Evolutionary conservation across 2,113 vertebrate species (phyloP).

Genomic region (Gasterosteus nipponicus): DNA sequence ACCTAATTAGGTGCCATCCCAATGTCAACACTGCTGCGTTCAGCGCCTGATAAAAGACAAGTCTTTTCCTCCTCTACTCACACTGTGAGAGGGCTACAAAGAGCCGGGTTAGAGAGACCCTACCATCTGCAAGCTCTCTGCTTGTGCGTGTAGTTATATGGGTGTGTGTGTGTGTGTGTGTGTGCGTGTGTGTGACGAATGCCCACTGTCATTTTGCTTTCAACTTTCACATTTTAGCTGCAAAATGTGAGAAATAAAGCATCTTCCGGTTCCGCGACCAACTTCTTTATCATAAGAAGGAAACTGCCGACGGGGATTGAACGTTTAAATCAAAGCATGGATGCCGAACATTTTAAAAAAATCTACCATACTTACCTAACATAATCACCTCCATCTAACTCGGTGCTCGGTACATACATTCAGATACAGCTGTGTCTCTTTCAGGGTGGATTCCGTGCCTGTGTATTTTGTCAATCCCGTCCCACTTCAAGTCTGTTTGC

Average conservation of each 20-base stretch:
- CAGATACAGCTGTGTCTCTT: constrained; percentile 30
- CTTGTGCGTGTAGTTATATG: not conserved
- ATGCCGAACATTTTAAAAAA: not conserved
- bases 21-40: constrained; percentile 77
- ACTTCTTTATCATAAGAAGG: constrained; percentile 2
- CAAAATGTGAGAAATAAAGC: constrained; percentile 20
- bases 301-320: not conserved
- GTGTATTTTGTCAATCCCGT: constrained; percentile 32
- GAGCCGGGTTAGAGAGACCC: constrained; percentile 59
- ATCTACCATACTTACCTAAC: not conserved
- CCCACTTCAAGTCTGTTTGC: constrained; percentile 32
- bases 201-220: constrained; percentile 46
- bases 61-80: constrained; percentile 63
- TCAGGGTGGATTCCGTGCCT: constrained; percentile 41
- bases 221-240: constrained; percentile 35
- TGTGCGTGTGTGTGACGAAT: constrained; percentile 14
- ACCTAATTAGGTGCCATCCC: constrained; percentile 80
- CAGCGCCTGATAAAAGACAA: constrained; percentile 69
- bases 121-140: constrained; percentile 70
- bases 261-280: constrained; percentile 26
- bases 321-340: constrained; percentile 8
- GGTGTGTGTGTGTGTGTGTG: constrained; percentile 28
- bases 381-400: constrained; percentile 5
- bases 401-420: not conserved
- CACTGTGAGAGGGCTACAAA: constrained; percentile 66